These are phyloP conservation scores for Pristionchus japonicus DNA, from an alignment of 2,888 invertebrate species.

Conservation along the genomic window DNA sequence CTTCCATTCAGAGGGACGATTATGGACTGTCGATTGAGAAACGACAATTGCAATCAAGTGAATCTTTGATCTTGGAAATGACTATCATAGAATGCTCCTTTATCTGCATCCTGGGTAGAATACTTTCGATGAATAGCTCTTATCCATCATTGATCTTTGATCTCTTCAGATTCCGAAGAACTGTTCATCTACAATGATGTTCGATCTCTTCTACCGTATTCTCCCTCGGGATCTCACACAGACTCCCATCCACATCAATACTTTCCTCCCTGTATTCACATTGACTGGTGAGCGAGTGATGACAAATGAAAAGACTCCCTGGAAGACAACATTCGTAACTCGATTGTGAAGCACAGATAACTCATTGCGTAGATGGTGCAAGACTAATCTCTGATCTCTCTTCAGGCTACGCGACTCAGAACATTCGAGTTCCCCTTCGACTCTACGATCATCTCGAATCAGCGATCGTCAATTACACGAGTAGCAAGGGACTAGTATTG, in stretches of 20 bases:
- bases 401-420: conserved; percentile 58
- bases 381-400: neutral
- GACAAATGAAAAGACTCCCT: no score
- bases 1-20: neutral
- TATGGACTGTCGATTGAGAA: conserved; percentile 42
- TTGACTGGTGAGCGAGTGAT: conserved; percentile 55
- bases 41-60: conserved; percentile 29
- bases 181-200: conserved; percentile 69
- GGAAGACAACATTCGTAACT: no score
- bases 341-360: no score
- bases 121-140: no score
- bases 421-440: conserved; percentile 57
- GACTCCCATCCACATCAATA: conserved; percentile 65
- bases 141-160: neutral
- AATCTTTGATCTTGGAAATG: no score
- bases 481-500: conserved; percentile 51
- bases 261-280: conserved; percentile 71
- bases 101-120: no score
- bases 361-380: no score
- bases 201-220: conserved; percentile 73
- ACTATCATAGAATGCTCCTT: no score
- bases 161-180: conserved; percentile 56
- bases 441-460: conserved; percentile 58
- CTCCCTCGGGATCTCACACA: conserved; percentile 63
- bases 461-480: conserved; percentile 55